Evolutionary conservation across 2,797 vertebrate species (phyloP).

Genomic region (Menidia menidia): DNA sequence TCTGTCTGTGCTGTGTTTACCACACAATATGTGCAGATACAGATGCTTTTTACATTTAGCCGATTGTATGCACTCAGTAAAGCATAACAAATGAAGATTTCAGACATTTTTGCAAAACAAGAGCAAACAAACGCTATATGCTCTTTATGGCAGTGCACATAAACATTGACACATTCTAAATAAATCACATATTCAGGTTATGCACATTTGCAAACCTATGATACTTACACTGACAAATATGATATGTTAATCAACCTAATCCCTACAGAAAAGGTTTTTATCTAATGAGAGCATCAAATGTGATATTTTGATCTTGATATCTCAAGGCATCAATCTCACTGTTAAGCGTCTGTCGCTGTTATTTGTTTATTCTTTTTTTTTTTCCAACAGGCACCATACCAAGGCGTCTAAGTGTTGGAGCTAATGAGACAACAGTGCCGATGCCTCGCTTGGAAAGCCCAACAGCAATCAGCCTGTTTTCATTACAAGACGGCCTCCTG

Average conservation of each 20-base stretch:
- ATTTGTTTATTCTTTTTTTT: slow-evolving; percentile 17
- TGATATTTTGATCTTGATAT: slow-evolving; percentile 71
- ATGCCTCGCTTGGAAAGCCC: slow-evolving; percentile 72
- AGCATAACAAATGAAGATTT: slow-evolving; percentile 23
- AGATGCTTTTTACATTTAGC: slow-evolving; percentile 42
- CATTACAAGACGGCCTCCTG: slow-evolving; percentile 73
- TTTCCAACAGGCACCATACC: slow-evolving; percentile 64
- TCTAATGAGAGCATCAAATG: slow-evolving; percentile 67
- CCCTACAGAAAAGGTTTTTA: slow-evolving; percentile 33
- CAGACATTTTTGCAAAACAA: slow-evolving; percentile 1
- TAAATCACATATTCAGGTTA: slow-evolving; percentile 37
- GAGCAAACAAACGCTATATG: slow-evolving; percentile 25
- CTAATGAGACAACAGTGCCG: slow-evolving; percentile 80
- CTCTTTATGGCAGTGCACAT: slow-evolving; percentile 18
- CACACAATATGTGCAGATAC: slow-evolving; percentile 33
- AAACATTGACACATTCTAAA: slow-evolving; percentile 11
- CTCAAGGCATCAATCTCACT: slow-evolving; percentile 72
- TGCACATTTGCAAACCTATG: slow-evolving; percentile 39
- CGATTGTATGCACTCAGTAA: slow-evolving; percentile 33
- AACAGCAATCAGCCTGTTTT: slow-evolving; percentile 83
- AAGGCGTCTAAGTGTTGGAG: slow-evolving; percentile 70
- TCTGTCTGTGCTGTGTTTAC: slow-evolving; percentile 47
- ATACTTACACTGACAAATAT: slow-evolving; percentile 33
- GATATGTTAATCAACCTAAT: slow-evolving; percentile 49
- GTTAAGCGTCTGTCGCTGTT: slow-evolving; percentile 42